Conservation (phyloP, 2,113 vertebrate species). For the Amphiprion percula region DNA sequence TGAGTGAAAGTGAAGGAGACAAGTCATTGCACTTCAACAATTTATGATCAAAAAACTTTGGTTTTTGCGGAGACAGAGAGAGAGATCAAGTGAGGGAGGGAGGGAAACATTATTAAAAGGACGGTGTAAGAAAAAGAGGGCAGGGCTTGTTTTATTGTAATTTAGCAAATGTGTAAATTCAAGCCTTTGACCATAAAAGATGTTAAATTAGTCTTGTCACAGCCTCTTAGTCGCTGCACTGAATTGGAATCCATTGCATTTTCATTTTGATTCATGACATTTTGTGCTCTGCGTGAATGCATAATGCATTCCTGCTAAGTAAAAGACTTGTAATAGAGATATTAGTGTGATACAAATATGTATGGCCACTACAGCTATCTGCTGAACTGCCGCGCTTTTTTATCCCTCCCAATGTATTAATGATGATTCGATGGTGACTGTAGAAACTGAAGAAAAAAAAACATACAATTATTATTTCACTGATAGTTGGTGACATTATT, state of each 20-base stretch:
- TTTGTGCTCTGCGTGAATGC: conserved; percentile 87
- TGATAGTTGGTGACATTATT: conserved; percentile 63
- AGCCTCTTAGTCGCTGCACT: conserved; percentile 64
- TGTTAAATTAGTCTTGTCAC: conserved; percentile 90
- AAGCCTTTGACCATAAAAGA: conserved; percentile 88
- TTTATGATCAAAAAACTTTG: conserved; percentile 98
- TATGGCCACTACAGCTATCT: conserved; percentile 76
- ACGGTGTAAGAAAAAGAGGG: conserved; percentile 81
- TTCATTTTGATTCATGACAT: conserved; percentile 90
- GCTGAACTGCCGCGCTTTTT: conserved; percentile 38
- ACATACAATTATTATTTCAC: conserved; percentile 50
- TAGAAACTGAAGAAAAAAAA: conserved; percentile 4
- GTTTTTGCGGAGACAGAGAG: conserved; percentile 87
- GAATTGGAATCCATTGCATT: conserved; percentile 87
- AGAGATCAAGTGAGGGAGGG: conserved; percentile 81
- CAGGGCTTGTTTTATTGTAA: conserved; percentile 86
- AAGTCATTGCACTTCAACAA: conserved; percentile 93
- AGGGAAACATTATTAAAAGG: conserved; percentile 75
- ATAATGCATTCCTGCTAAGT: conserved; percentile 87
- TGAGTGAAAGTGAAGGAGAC: conserved; percentile 96
- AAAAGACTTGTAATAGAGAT: conserved; percentile 88
- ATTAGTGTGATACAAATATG: conserved; percentile 90
- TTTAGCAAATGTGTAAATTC: conserved; percentile 91
- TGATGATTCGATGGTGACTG: conserved; percentile 32
- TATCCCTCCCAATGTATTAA: conserved; percentile 49